Evolutionary conservation across 2,797 vertebrate genomes (phyloP).

Genomic region (Alexandromys oeconomus): DNA sequence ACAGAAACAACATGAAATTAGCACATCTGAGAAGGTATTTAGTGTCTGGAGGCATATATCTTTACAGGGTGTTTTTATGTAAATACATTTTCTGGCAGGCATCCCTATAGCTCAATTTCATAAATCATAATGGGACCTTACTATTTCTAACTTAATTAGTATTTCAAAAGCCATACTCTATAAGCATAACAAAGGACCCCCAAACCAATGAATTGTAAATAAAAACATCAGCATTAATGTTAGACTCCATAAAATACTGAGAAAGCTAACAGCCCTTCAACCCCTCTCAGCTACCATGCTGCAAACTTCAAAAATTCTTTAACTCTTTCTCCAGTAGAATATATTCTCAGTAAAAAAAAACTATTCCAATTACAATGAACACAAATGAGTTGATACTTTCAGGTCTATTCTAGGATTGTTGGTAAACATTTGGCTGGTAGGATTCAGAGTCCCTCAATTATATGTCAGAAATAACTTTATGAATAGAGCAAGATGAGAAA

Average conservation of each 20-base stretch:
- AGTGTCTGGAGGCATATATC: conserved; percentile 45
- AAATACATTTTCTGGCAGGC: conserved; percentile 71
- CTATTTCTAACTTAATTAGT: conserved; percentile 81
- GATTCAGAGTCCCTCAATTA: conserved; percentile 69
- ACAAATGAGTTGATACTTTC: conserved; percentile 44
- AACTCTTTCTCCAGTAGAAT: conserved; percentile 11
- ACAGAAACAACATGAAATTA: conserved; percentile 88
- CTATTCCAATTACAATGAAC: conserved; percentile 2
- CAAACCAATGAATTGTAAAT: conserved; percentile 81
- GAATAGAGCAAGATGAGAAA: not conserved
- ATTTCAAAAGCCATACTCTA: conserved; percentile 85
- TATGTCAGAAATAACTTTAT: conserved; percentile 72
- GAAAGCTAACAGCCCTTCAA: conserved; percentile 68
- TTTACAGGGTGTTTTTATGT: conserved; percentile 54
- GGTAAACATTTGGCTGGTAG: conserved; percentile 72
- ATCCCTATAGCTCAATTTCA: conserved; percentile 69
- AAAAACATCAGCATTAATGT: conserved; percentile 74
- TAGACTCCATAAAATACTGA: conserved; percentile 78
- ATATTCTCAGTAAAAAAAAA: conserved; percentile 65
- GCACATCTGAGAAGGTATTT: conserved; percentile 77
- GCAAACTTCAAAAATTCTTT: conserved; percentile 35
- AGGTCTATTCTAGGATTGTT: conserved; percentile 72
- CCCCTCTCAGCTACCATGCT: conserved; percentile 57
- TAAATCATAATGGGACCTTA: conserved; percentile 66
- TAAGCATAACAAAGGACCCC: conserved; percentile 80